A percentile compares a stretch with the other conserved stretches of the same genome.
These are phyloP conservation scores for Aphidius colemani DNA, from an alignment of 2,888 invertebrate species.

Conservation along the genomic window DNA sequence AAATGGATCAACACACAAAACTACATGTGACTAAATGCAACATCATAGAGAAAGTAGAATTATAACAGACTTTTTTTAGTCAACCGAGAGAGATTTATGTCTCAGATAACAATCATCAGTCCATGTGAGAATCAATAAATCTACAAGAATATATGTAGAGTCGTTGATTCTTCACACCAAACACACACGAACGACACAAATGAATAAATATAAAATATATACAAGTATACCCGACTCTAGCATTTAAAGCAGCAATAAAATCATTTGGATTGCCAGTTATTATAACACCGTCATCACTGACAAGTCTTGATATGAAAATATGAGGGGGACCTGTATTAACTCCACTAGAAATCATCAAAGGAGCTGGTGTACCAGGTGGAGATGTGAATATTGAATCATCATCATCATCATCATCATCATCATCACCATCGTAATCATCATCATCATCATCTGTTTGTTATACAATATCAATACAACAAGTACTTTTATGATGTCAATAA, in stretches of 20 bases:
- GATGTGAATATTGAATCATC: conserved; percentile 14
- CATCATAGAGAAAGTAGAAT: not conserved
- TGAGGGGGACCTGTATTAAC: conserved; percentile 27
- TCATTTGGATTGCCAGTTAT: conserved; percentile 35
- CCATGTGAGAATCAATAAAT: no score
- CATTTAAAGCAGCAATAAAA: conserved; percentile 33
- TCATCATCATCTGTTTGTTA: no score
- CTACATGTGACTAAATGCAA: not conserved
- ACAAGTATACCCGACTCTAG: conserved; percentile 34
- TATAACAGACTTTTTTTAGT: no score
- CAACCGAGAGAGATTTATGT: no score
- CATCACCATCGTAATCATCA: not conserved
- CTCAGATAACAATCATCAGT: no score
- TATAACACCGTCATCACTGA: conserved; percentile 34
- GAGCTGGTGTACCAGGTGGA: conserved; percentile 18
- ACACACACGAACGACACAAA: no score
- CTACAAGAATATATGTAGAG: no score
- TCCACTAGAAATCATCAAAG: conserved; percentile 31
- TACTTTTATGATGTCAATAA: no score
- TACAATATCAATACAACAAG: no score
- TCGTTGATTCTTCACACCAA: no score
- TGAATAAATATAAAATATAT: no score
- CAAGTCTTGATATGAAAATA: conserved; percentile 26
- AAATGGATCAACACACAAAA: no score
- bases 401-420: conserved; percentile 22